A percentile compares a stretch with the other conserved stretches of the same genome.
Conservation (phyloP, 2,888 invertebrate species). For the Scaptomyza cyrtandrae region DNA sequence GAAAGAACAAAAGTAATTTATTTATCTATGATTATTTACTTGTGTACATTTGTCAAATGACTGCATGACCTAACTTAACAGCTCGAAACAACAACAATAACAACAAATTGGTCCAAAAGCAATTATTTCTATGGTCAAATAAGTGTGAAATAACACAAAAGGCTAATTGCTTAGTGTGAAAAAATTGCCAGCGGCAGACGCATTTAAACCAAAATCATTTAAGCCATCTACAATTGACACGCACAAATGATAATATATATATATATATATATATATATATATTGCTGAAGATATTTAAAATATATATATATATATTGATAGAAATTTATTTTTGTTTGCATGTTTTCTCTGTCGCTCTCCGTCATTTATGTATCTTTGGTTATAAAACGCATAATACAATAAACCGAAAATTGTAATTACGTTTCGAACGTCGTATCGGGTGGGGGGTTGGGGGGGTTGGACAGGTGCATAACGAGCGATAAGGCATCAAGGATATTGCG, state of each 20-base stretch:
- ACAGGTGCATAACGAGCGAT: slow-evolving; percentile 7
- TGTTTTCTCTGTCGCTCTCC: not conserved
- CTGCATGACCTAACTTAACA: not conserved
- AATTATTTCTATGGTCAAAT: no score
- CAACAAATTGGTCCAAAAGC: not conserved
- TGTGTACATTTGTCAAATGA: not conserved
- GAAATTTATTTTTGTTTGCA: not conserved
- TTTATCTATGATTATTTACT: slow-evolving; percentile 2
- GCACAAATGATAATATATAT: no score
- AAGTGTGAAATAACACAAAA: no score
- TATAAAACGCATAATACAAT: slow-evolving; percentile 22
- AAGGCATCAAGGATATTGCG: slow-evolving; percentile 49
- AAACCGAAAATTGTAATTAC: slow-evolving; percentile 45
- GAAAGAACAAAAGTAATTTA: not conserved
- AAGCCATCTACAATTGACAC: no score
- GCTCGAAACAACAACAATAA: not conserved
- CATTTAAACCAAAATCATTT: no score
- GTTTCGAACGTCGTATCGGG: slow-evolving; percentile 25
- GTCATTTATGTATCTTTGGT: not conserved
- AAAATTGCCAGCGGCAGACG: no score
- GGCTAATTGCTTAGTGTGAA: no score
- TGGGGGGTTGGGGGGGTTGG: not conserved
- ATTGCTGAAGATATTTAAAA: no score
- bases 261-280: no score
- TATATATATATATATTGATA: no score